Percentiles rank a stretch among this genome's conserved stretches.
phyloP scores from a whole-genome alignment of 2,113 vertebrate genomes.

The Girardinichthys multiradiatus region DNA sequence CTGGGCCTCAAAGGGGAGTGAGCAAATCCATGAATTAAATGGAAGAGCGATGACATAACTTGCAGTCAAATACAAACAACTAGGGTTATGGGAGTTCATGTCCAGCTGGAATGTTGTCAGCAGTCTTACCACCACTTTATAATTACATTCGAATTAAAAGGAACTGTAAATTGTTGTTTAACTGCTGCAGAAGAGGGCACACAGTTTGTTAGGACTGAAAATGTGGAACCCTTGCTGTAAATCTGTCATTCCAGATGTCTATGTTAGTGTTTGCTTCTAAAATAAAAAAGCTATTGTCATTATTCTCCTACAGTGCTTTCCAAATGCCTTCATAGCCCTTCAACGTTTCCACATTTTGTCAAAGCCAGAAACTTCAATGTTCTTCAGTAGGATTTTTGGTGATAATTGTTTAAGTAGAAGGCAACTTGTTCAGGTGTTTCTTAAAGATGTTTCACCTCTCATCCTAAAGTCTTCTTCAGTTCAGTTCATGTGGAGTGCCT shows the following conservation, averaged over 20 bases:
- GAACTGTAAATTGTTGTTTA: background rate
- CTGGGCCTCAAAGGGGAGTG: slow-evolving; percentile 1
- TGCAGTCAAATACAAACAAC: background rate
- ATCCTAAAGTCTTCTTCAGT: too few species aligned
- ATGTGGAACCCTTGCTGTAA: background rate
- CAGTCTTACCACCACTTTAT: background rate
- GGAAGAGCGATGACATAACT: background rate
- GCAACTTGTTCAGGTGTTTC: too few species aligned
- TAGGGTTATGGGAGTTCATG: background rate
- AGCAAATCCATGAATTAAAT: slow-evolving; percentile 16
- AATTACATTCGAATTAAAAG: background rate
- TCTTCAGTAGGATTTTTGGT: too few species aligned
- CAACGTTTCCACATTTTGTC: background rate
- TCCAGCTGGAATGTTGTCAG: background rate
- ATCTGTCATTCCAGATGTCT: background rate
- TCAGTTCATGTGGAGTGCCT: too few species aligned
- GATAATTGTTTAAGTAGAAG: too few species aligned
- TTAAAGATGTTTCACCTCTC: too few species aligned
- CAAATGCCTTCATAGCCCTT: background rate
- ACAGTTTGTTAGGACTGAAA: background rate
- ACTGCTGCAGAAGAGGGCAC: background rate
- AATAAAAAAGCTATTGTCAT: too few species aligned
- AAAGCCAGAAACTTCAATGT: too few species aligned
- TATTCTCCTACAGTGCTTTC: background rate
- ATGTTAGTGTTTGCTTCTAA: background rate